Evolutionary conservation across 2,888 invertebrate genomes (phyloP).

Genomic region (Mantis religiosa): DNA sequence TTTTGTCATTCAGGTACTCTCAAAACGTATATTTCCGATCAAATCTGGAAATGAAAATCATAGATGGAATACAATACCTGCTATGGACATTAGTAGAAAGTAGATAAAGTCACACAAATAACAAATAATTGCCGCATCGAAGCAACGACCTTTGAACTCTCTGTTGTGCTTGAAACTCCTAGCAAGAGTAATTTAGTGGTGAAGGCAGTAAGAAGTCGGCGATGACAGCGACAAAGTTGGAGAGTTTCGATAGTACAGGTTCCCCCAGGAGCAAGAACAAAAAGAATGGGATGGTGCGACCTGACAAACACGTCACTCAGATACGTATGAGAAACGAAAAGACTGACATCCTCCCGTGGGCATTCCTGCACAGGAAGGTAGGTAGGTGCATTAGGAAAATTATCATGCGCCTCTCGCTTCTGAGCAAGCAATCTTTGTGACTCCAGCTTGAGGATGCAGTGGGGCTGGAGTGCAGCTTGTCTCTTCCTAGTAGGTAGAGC

Average conservation of each 20-base stretch:
- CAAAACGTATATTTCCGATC: too few relatives aligned
- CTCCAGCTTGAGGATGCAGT: background rate
- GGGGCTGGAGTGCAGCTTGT: too few relatives aligned
- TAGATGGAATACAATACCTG: too few relatives aligned
- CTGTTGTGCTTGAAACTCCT: background rate
- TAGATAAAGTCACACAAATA: too few relatives aligned
- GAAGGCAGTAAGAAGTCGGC: background rate
- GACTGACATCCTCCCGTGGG: slow-evolving; percentile 15
- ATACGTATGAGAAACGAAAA: background rate
- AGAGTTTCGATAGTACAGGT: background rate
- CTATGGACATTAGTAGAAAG: too few relatives aligned
- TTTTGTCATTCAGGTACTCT: too few relatives aligned
- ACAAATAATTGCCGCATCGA: too few relatives aligned
- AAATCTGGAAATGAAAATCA: too few relatives aligned
- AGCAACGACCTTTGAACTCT: too few relatives aligned
- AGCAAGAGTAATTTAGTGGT: background rate
- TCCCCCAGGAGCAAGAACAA: background rate
- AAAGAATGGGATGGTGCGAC: background rate
- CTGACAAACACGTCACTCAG: slow-evolving; percentile 6
- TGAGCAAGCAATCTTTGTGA: background rate
- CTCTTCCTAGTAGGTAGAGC: too few relatives aligned
- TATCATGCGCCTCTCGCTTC: slow-evolving; percentile 27
- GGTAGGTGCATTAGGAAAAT: slow-evolving; percentile 30
- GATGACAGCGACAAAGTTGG: background rate
- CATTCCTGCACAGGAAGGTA: slow-evolving; percentile 12